Conservation (phyloP, 2,888 invertebrate species). For the Hymenopus coronatus region DNA sequence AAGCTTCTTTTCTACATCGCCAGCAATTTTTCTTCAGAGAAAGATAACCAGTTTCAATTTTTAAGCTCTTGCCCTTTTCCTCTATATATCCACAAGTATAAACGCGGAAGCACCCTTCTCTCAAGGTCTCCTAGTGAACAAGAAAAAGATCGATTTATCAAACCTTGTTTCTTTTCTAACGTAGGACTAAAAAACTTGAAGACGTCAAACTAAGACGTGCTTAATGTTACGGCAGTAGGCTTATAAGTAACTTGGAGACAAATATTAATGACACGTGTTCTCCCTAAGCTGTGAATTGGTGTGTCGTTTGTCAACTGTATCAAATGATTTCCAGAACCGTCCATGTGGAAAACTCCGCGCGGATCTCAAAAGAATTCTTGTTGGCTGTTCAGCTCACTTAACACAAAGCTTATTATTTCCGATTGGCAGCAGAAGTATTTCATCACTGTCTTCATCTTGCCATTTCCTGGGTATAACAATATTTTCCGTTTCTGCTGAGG, state of each 20-base stretch:
- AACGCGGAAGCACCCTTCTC: not conserved
- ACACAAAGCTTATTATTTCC: not conserved
- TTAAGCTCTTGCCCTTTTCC: not conserved
- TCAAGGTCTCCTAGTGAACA: not conserved
- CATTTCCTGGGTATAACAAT: not conserved
- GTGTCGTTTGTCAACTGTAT: constrained; percentile 48
- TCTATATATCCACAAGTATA: not conserved
- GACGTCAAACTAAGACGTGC: not conserved
- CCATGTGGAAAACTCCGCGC: constrained; percentile 20
- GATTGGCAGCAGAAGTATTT: not conserved
- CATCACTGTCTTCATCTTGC: not conserved
- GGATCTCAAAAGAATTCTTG: not conserved
- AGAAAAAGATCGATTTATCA: not conserved
- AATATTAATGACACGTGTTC: not conserved
- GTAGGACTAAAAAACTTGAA: not conserved
- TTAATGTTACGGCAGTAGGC: not conserved
- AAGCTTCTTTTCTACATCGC: too few species aligned
- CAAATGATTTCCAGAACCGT: constrained; percentile 43
- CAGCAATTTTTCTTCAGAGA: not conserved
- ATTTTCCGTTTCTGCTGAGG: not conserved
- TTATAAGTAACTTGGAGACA: not conserved
- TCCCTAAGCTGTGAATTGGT: constrained; percentile 36
- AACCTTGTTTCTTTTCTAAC: not conserved
- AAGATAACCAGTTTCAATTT: not conserved
- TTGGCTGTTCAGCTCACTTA: not conserved